Evolutionary conservation across 1,140 invertebrate genomes (phyloP).

Genomic region (Penaeus japonicus): DNA sequence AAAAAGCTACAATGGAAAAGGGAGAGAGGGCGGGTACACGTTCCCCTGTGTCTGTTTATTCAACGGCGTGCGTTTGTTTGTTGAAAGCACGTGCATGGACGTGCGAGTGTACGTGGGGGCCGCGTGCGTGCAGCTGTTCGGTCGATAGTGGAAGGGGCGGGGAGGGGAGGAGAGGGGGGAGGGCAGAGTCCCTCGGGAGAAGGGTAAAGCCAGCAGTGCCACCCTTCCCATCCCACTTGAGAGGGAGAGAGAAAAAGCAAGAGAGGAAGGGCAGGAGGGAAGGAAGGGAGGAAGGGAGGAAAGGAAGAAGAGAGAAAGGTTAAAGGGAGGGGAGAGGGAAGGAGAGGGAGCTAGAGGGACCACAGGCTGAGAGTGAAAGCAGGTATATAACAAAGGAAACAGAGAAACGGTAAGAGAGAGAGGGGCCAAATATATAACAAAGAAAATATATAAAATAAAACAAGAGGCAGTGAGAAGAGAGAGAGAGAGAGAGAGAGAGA

Average conservation of each 20-base stretch:
- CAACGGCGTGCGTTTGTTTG: constrained; percentile 3
- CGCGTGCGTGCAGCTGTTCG: neutral
- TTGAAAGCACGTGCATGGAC: neutral
- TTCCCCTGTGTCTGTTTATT: neutral
- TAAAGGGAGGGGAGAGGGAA: neutral
- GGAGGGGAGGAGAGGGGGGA: neutral
- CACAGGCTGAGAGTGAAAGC: neutral
- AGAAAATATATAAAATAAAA: too few relatives aligned
- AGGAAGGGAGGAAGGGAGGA: neutral
- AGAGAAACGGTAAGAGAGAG: too few relatives aligned
- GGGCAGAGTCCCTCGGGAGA: neutral
- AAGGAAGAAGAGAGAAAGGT: neutral
- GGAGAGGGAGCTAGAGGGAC: constrained; percentile 8
- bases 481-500: too few relatives aligned
- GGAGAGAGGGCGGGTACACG: neutral
- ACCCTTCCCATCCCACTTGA: neutral
- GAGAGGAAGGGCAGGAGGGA: neutral
- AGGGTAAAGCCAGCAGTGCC: neutral
- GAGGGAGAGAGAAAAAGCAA: neutral
- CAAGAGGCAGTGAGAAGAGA: too few relatives aligned
- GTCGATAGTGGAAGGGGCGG: constrained; percentile 13
- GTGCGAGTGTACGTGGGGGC: neutral
- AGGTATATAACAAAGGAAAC: too few relatives aligned
- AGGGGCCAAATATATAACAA: too few relatives aligned
- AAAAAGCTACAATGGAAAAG: neutral